These are phyloP conservation scores for Troides oblongomaculatus DNA, from an alignment of 2,888 invertebrate species.

Conservation along the genomic window DNA sequence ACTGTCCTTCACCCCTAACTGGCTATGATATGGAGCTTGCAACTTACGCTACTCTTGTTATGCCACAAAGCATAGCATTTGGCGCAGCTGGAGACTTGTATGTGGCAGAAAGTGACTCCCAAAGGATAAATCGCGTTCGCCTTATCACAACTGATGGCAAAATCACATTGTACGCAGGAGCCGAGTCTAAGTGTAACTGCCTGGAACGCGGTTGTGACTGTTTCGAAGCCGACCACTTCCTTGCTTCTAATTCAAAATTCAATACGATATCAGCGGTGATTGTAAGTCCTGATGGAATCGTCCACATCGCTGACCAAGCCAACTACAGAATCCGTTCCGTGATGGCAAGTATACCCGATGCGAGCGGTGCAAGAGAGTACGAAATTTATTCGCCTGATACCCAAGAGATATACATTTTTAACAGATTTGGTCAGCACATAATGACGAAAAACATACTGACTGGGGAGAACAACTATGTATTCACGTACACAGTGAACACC, in stretches of 20 bases:
- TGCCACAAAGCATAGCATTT: slow-evolving; percentile 97
- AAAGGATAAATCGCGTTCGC: slow-evolving; percentile 94
- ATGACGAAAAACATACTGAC: slow-evolving; percentile 97
- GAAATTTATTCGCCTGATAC: slow-evolving; percentile 97
- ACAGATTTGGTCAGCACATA: slow-evolving; percentile 96
- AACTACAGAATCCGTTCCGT: slow-evolving; percentile 93
- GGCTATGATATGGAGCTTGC: slow-evolving; percentile 92
- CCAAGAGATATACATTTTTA: slow-evolving; percentile 96
- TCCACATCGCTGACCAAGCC: slow-evolving; percentile 97
- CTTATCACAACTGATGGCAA: slow-evolving; percentile 96
- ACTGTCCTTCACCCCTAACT: slow-evolving; percentile 91
- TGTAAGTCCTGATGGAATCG: slow-evolving; percentile 95
- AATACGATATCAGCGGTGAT: slow-evolving; percentile 95
- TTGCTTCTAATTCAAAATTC: slow-evolving; percentile 96
- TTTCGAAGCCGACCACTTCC: slow-evolving; percentile 93
- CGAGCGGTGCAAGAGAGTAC: slow-evolving; percentile 90
- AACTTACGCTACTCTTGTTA: slow-evolving; percentile 93
- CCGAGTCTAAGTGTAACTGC: slow-evolving; percentile 96
- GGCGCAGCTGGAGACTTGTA: slow-evolving; percentile 95
- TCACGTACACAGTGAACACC: slow-evolving; percentile 97
- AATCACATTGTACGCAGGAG: slow-evolving; percentile 95
- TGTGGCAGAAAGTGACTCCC: slow-evolving; percentile 97
- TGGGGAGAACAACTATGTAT: slow-evolving; percentile 94
- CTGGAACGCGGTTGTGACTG: slow-evolving; percentile 94
- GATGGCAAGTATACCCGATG: slow-evolving; percentile 93